Evolutionary conservation across 2,888 invertebrate genomes (phyloP).

Genomic region (Halictus quadricinctus): DNA sequence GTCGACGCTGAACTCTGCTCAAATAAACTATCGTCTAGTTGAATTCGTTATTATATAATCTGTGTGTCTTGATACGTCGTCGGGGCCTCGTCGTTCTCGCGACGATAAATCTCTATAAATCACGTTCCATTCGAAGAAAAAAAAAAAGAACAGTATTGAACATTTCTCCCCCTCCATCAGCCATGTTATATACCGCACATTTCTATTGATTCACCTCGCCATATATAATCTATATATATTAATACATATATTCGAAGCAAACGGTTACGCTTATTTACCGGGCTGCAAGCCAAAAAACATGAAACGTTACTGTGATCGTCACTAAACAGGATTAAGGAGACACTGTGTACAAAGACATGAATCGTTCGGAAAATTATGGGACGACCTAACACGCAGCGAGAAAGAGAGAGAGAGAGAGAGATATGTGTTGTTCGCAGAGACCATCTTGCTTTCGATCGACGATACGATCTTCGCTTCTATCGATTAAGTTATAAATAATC

Average conservation of each 20-base stretch:
- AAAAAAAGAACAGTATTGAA: constrained; percentile 1
- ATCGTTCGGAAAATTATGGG: constrained; percentile 1
- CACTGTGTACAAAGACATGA: neutral
- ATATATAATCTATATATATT: neutral
- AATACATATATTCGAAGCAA: constrained; percentile 2
- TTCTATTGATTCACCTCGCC: constrained; percentile 8
- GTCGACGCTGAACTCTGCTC: constrained; percentile 1
- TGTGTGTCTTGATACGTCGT: neutral
- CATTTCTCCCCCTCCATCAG: neutral
- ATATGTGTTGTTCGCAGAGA: neutral
- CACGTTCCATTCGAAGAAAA: neutral
- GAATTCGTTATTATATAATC: neutral
- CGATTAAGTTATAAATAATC: constrained; percentile 2
- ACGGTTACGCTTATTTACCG: constrained; percentile 27
- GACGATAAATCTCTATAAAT: neutral
- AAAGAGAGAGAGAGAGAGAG: neutral
- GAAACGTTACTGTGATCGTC: constrained; percentile 12
- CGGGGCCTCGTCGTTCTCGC: neutral
- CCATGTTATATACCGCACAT: neutral
- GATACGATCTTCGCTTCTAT: constrained; percentile 8
- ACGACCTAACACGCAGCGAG: constrained; percentile 1
- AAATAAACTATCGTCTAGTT: neutral
- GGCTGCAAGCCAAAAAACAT: constrained; percentile 36
- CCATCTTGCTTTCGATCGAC: neutral
- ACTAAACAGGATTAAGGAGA: constrained; percentile 11